These are phyloP conservation scores for Gracilinanus agilis DNA, from an alignment of 2,113 vertebrate species.

Conservation along the genomic window DNA sequence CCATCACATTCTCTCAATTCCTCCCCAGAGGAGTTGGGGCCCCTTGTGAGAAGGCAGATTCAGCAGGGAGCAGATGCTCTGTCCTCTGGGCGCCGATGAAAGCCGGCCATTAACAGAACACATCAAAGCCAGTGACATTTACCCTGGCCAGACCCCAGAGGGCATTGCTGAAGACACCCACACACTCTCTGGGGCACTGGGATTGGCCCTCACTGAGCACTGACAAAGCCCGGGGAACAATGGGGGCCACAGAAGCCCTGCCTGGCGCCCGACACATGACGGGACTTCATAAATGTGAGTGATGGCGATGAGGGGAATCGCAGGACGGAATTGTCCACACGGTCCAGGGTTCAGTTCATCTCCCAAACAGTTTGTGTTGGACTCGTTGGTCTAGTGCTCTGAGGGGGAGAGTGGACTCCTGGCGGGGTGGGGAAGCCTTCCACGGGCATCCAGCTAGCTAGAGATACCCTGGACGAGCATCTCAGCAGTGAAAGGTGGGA, in stretches of 20 bases:
- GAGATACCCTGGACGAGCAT: neutral
- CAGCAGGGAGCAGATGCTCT: constrained; percentile 38
- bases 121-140: constrained; percentile 79
- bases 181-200: constrained; percentile 66
- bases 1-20: constrained; percentile 47
- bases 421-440: neutral
- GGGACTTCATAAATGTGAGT: neutral
- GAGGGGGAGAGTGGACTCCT: neutral
- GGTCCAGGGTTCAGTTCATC: constrained; percentile 8
- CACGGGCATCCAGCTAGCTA: neutral
- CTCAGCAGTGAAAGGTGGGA: neutral
- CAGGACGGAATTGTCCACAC: neutral
- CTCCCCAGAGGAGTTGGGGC: neutral
- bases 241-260: constrained; percentile 60
- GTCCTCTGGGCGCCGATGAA: constrained; percentile 35
- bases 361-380: constrained; percentile 10
- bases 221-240: constrained; percentile 69
- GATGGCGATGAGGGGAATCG: neutral
- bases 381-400: neutral
- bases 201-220: constrained; percentile 64
- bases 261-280: constrained; percentile 46
- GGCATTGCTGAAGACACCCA: constrained; percentile 59
- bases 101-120: constrained; percentile 45
- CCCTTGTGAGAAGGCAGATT: constrained; percentile 39
- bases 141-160: constrained; percentile 60